Percentiles rank a stretch among this genome's conserved stretches.
Evolutionary conservation across 1,140 invertebrate species (phyloP).

Genomic region (Heterodera carotae): DNA sequence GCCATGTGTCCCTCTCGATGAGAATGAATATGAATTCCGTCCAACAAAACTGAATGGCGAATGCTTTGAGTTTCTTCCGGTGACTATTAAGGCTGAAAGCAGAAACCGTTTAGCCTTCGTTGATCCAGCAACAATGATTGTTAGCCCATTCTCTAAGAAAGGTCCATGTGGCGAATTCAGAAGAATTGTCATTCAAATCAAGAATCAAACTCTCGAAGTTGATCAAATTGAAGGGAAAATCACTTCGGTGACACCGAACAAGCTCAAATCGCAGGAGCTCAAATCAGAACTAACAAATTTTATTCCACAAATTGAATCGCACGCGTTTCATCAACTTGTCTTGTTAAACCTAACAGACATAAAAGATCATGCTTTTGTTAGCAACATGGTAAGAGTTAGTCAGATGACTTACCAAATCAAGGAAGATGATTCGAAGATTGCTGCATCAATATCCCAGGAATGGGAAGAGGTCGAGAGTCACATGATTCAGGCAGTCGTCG

Average conservation of each 20-base stretch:
- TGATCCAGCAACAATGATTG: constrained; percentile 2
- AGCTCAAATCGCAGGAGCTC: background rate
- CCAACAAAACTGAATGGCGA: constrained; percentile 1
- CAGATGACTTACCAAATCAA: too few relatives aligned
- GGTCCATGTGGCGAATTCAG: constrained; percentile 15
- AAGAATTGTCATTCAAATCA: background rate
- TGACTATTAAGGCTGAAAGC: constrained; percentile 7
- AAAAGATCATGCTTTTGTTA: too few relatives aligned
- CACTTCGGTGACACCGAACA: constrained; percentile 8
- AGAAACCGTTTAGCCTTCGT: background rate
- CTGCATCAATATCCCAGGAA: too few relatives aligned
- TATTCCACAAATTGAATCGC: constrained; percentile 1
- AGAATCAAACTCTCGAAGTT: constrained; percentile 10
- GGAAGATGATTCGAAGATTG: too few relatives aligned
- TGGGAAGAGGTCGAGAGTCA: too few relatives aligned
- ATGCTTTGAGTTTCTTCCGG: constrained; percentile 12
- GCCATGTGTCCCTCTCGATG: constrained; percentile 12
- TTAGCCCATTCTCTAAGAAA: background rate
- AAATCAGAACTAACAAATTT: background rate
- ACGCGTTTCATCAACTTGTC: too few relatives aligned
- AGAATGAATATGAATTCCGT: background rate
- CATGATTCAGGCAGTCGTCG: too few relatives aligned
- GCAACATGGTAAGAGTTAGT: too few relatives aligned
- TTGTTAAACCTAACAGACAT: too few relatives aligned
- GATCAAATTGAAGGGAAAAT: constrained; percentile 20